Conservation (phyloP, 2,888 invertebrate genomes). For the Folsomia manolachei region DNA sequence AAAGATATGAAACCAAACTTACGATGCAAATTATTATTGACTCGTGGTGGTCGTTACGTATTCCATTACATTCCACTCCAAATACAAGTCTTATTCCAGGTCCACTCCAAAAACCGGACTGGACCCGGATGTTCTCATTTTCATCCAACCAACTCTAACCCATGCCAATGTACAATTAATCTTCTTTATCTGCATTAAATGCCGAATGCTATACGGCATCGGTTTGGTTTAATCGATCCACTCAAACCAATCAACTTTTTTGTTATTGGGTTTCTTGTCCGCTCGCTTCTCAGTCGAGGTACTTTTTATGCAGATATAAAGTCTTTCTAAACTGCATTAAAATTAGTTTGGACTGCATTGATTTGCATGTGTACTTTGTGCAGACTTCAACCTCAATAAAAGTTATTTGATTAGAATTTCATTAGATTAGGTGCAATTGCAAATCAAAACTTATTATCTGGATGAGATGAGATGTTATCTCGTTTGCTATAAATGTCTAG, state of each 20-base stretch:
- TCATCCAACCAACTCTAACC: neutral
- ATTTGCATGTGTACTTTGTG: no score
- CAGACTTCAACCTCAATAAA: no score
- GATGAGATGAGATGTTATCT: no score
- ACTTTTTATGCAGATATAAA: neutral
- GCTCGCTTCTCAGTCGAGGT: neutral
- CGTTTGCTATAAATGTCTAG: neutral
- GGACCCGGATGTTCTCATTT: neutral
- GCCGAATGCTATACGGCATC: no score
- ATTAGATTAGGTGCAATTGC: neutral
- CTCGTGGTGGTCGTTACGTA: no score
- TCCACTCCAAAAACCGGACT: neutral
- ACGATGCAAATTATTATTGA: no score
- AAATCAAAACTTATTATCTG: neutral
- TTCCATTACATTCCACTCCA: slow-evolving; percentile 35
- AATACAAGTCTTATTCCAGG: no score
- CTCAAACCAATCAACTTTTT: neutral
- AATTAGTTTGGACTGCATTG: no score
- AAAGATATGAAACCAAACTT: no score
- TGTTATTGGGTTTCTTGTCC: neutral
- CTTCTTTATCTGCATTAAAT: neutral
- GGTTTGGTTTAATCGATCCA: neutral
- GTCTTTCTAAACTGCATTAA: neutral
- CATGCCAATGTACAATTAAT: neutral
- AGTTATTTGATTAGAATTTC: no score